Conservation (phyloP, 2,113 vertebrate genomes). For the Etheostoma spectabile region DNA sequence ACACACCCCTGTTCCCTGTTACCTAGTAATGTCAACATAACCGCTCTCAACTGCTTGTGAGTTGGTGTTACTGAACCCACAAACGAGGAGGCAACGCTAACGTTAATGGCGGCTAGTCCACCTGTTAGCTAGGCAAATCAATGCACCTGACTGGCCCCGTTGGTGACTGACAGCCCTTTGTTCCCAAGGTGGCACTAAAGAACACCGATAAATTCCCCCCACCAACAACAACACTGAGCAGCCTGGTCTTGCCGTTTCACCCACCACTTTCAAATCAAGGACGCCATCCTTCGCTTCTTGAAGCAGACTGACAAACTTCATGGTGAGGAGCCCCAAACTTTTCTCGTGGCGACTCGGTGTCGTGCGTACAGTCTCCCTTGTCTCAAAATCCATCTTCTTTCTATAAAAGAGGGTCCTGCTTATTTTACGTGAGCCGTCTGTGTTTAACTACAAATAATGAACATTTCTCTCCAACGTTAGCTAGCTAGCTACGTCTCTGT, state of each 20-base stretch:
- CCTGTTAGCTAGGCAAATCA: slow-evolving; percentile 55
- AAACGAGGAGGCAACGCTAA: slow-evolving; percentile 7
- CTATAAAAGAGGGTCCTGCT: not conserved
- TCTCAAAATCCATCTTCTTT: slow-evolving; percentile 66
- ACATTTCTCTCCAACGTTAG: slow-evolving; percentile 9
- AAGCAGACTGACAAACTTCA: slow-evolving; percentile 85
- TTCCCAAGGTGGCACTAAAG: slow-evolving; percentile 20
- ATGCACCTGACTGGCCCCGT: slow-evolving; percentile 60
- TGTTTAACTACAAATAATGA: not conserved
- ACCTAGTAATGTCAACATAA: too few relatives aligned
- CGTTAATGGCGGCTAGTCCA: slow-evolving; percentile 61
- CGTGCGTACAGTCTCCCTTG: slow-evolving; percentile 73
- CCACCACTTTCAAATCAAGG: slow-evolving; percentile 89
- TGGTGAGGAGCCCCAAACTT: slow-evolving; percentile 87
- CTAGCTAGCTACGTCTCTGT: not conserved
- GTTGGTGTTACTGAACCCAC: not conserved
- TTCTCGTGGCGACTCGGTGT: slow-evolving; percentile 86
- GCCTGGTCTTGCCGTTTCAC: slow-evolving; percentile 40
- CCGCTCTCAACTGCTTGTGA: not conserved
- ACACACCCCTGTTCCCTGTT: not conserved
- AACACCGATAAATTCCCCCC: not conserved
- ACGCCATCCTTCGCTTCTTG: slow-evolving; percentile 84
- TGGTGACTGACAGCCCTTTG: slow-evolving; percentile 57
- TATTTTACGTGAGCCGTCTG: not conserved
- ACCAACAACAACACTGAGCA: not conserved